Conservation (phyloP, 2,888 invertebrate species). For the Malacosoma neustria region DNA sequence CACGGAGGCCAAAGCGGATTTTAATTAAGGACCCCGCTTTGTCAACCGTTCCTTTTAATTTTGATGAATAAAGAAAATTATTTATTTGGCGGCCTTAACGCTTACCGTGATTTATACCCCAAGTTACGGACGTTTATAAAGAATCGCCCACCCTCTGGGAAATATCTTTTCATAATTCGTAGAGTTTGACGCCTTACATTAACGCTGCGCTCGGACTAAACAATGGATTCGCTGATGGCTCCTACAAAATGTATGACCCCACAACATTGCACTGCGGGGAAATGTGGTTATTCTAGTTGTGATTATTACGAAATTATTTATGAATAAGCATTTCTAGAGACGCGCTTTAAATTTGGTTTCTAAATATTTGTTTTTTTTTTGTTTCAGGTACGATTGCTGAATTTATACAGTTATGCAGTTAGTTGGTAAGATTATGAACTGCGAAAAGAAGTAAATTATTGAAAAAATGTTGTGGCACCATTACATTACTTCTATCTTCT, state of each 20-base stretch:
- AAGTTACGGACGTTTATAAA: constrained; percentile 54
- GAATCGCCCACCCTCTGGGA: constrained; percentile 38
- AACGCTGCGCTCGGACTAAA: constrained; percentile 22
- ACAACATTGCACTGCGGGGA: neutral
- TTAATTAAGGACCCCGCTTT: constrained; percentile 65
- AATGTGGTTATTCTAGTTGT: neutral
- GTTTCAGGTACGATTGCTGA: constrained; percentile 27
- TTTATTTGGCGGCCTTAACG: constrained; percentile 65
- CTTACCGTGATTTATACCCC: constrained; percentile 61
- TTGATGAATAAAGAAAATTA: constrained; percentile 73
- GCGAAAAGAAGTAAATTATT: neutral
- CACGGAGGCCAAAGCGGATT: constrained; percentile 43
- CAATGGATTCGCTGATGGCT: constrained; percentile 12
- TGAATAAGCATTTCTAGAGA: neutral
- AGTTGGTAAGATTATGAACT: constrained; percentile 4
- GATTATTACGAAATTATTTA: constrained; percentile 3
- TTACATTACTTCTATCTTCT: no score
- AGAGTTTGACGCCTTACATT: constrained; percentile 36
- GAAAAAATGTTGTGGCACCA: no score
- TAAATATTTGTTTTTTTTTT: constrained; percentile 9
- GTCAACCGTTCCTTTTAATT: constrained; percentile 70
- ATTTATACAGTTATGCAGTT: neutral
- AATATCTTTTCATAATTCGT: constrained; percentile 53
- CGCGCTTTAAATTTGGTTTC: constrained; percentile 1
- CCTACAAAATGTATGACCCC: neutral